phyloP scores from a whole-genome alignment of 2,888 invertebrate genomes.

The Itoplectis maculator region DNA sequence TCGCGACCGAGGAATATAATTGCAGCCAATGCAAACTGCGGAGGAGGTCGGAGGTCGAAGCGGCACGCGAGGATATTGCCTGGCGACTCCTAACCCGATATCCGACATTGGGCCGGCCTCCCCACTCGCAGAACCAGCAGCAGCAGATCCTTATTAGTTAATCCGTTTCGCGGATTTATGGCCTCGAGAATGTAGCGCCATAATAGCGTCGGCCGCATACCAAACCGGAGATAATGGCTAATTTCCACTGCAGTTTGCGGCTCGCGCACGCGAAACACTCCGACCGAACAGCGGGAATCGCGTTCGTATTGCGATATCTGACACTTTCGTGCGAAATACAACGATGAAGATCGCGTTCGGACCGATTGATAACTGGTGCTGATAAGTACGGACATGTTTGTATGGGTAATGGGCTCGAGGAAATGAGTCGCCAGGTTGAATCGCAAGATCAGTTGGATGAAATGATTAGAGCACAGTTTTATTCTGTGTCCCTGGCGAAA shows the following conservation, averaged over 20 bases:
- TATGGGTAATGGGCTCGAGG: too few species aligned
- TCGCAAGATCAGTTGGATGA: too few species aligned
- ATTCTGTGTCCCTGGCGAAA: too few species aligned
- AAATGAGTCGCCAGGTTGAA: too few species aligned
- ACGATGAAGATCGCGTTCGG: background rate
- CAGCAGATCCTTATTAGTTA: constrained; percentile 19
- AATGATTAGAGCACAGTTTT: too few species aligned
- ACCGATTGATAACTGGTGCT: background rate
- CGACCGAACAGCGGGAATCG: background rate
- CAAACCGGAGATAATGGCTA: constrained; percentile 1
- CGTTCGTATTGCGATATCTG: background rate
- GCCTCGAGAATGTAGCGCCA: background rate
- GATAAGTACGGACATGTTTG: too few species aligned
- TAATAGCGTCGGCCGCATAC: too few species aligned
- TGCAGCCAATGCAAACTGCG: constrained; percentile 24
- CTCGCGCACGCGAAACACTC: background rate
- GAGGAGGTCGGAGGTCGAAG: too few species aligned
- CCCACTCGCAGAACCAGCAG: too few species aligned
- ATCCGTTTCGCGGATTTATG: constrained; percentile 23
- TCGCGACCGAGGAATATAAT: constrained; percentile 54
- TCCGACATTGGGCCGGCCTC: background rate
- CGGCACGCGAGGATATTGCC: background rate
- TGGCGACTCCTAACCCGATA: constrained; percentile 15
- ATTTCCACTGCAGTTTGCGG: constrained; percentile 2
- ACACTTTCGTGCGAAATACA: background rate